Base-by-base conservation (phyloP, 2,113 vertebrate genomes). In the Penelope pileata region DNA sequence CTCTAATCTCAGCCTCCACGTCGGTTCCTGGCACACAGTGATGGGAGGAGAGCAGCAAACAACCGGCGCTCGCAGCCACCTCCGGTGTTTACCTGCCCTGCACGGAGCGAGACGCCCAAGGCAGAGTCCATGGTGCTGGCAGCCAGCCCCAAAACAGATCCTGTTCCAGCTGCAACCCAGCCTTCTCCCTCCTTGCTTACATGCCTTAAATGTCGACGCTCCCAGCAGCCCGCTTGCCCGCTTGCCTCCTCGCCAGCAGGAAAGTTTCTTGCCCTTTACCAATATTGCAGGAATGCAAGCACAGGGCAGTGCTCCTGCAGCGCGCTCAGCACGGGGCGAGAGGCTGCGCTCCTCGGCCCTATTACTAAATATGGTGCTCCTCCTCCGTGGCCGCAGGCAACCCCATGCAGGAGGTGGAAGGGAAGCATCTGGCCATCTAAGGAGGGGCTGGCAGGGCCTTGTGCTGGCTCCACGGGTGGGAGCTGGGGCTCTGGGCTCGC, bases 351-450 rank as follows among this genome's bases (percentile, higher is more conserved):
- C 62, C 86, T 62, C 69, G 0, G 74, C 69, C 84, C 77, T 3
- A 5, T 94, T 77, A 76, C 97, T 96, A 97, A 96, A 97, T 96
- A 97, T 68, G 96, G 96, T 77, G 32, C 59, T 91, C 72, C 70
- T 95, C 29, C 80, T 60, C 53, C 3, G 1, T 22, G 74, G 38
- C 59, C 4, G 0, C 3, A 0, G 48, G 40, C 47, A 81, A 18
- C 29, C 67, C 62, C 0, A 0, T 4, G 72, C 36, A 83, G 79
- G 77, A 62, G 59, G 30, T 72, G 85, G 56, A 32, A 66, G 73
- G 72, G 51, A 92, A 72, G 45, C 1, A 0, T 88, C 42, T 69
- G 67, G 68, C 91, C 83, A 64, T 79, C 83, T 91, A 92, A 82
- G 86, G 90, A 93, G 74, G 82, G 40, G 21, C 48, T 91, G 68